Evolutionary conservation across 2,888 invertebrate genomes (phyloP), one percentile per base, ranked within the genome.

Genomic region (Diploptera punctata): DNA sequence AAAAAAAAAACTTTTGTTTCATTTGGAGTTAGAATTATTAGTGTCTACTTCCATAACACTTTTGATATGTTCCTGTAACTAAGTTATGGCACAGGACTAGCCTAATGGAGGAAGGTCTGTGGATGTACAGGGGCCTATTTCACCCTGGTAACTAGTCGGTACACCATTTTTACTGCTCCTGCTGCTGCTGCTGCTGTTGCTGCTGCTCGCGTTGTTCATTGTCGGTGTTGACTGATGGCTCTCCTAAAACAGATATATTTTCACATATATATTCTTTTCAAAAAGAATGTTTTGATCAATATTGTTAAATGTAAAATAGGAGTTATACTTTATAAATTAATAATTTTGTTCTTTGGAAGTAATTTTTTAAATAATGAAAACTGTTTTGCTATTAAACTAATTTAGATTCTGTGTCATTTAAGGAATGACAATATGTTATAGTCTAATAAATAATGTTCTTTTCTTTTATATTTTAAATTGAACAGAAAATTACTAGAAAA

Each of bases 121-220:
- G 43, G 75, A 75, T 13, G 74, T 73, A 52, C 75, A 75, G 18
- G 75, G 75, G 38, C 75, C 75, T n/a, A 75, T 71, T 61, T 75
- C 75, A 52, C 75, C 75, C 43, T 73, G 75, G 47, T 75, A 75
- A 21, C 65, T 52, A 18, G 70, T 68, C 60, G 44, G 31, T 13
- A 60, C 67, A 21, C 57, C 44, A 24, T 13, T 18, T 16, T 69
- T 54, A 57, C 44, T 69, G 60, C 57, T 68, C 52, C 54, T 68
- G 68, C 68, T 68, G 68, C 52, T 68, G 38, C 47, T 47, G 65
- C 47, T 65, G 43, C 38, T 33, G 24, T 29, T 65, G 21, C 16
- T 26, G 24, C 16, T 54, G 21, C 54, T 54, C 26, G 24, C 26
- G 24, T 54, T 54, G 65, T 65, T 65, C 65, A 65, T 47, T 47